These are phyloP conservation scores for Bubo bubo DNA, from an alignment of 2,113 vertebrate species.

Conservation along the genomic window DNA sequence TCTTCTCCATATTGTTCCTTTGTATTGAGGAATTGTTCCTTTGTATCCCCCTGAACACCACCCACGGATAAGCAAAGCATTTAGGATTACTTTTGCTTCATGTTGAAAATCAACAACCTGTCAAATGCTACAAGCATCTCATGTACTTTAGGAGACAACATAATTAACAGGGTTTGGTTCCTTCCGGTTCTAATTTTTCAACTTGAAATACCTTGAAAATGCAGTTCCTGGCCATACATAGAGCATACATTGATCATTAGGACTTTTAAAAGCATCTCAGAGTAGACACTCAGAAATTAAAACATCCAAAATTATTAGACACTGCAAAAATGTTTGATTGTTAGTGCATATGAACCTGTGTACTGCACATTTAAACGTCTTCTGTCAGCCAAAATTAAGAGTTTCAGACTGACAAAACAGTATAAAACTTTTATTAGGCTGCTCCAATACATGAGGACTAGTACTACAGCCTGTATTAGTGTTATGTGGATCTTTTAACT, in stretches of 20 bases:
- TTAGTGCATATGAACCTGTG: fast-evolving
- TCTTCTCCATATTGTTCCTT: not conserved
- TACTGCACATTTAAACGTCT: not conserved
- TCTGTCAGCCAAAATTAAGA: not conserved
- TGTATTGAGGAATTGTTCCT: not conserved
- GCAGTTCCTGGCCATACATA: not conserved
- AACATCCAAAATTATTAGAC: not conserved
- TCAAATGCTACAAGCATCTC: not conserved
- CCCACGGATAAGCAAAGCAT: not conserved
- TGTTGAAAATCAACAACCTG: not conserved
- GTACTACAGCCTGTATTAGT: not conserved
- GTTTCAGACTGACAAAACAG: not conserved
- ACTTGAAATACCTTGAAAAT: not conserved
- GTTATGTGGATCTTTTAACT: not conserved
- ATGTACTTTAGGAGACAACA: not conserved
- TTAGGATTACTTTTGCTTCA: not conserved
- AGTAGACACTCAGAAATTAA: not conserved
- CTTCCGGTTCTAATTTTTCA: not conserved
- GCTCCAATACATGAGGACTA: not conserved
- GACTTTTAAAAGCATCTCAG: not conserved
- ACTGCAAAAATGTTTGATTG: not conserved
- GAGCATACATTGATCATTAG: not conserved
- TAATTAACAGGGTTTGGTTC: not conserved
- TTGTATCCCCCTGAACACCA: not conserved
- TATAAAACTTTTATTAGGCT: not conserved